Evolutionary conservation across 2,113 vertebrate genomes (phyloP).

Genomic region (Pantherophis guttatus): DNA sequence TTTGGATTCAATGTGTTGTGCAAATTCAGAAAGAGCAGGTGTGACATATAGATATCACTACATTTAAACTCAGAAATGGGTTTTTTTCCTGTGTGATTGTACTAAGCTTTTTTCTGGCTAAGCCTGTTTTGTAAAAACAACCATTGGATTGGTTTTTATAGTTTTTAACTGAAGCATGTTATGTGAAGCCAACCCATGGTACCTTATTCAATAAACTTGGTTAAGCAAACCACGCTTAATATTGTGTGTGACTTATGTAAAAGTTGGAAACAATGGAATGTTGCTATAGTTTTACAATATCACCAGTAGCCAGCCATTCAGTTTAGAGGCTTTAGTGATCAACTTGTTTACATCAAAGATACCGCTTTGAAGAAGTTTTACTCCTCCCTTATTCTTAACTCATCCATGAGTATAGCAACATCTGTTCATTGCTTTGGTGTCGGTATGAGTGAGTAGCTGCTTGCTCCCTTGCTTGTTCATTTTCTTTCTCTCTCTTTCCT

Average conservation of each 20-base stretch:
- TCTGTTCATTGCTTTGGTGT: slow-evolving; percentile 36
- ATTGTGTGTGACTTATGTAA: not conserved
- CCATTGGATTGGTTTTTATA: not conserved
- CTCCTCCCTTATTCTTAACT: not conserved
- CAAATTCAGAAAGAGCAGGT: not conserved
- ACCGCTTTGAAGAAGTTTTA: not conserved
- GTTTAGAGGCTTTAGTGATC: not conserved
- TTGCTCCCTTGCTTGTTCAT: fast-evolving
- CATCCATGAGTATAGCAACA: not conserved
- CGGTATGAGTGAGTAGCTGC: not conserved
- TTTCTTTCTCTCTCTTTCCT: not conserved
- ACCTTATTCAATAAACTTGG: not conserved
- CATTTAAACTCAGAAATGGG: not conserved
- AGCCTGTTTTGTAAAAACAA: not conserved
- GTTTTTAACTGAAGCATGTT: not conserved
- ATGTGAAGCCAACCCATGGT: not conserved
- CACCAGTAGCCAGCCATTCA: not conserved
- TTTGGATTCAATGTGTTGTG: not conserved
- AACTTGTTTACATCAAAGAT: not conserved
- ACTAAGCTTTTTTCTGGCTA: not conserved
- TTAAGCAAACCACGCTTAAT: not conserved
- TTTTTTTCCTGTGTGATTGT: not conserved
- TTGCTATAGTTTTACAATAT: not conserved
- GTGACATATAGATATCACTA: not conserved
- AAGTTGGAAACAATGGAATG: not conserved